A percentile compares a stretch with the other conserved stretches of the same genome.
These are phyloP conservation scores for Syrmaticus mikado DNA, from an alignment of 2,113 vertebrate species.

Conservation along the genomic window DNA sequence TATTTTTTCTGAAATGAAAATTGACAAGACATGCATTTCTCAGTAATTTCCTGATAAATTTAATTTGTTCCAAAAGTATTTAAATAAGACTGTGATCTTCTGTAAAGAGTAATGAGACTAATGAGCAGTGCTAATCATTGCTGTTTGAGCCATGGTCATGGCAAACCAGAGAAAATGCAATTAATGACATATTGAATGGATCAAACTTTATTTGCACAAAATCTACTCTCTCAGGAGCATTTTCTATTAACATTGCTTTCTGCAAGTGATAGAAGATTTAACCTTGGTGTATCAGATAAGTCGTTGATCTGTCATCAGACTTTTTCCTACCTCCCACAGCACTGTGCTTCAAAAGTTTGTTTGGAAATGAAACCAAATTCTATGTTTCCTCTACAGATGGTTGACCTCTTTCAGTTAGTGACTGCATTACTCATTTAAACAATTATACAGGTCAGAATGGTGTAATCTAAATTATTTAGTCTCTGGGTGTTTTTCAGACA, in stretches of 20 bases:
- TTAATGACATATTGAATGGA: constrained; percentile 63
- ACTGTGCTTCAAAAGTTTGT: constrained; percentile 83
- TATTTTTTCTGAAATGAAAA: constrained; percentile 8
- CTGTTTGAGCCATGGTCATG: constrained; percentile 13
- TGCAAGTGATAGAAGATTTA: constrained; percentile 77
- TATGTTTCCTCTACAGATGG: constrained; percentile 87
- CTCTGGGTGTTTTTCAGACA: constrained; percentile 86
- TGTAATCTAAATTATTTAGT: constrained; percentile 89
- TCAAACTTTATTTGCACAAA: constrained; percentile 65
- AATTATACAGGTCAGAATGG: constrained; percentile 85
- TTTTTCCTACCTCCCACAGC: constrained; percentile 81
- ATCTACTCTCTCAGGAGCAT: constrained; percentile 57
- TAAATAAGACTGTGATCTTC: constrained; percentile 17
- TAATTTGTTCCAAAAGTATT: constrained; percentile 38
- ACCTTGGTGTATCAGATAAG: constrained; percentile 74
- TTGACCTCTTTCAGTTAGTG: constrained; percentile 86
- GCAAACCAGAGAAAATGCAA: constrained; percentile 47
- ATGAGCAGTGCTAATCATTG: constrained; percentile 3
- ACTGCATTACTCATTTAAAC: constrained; percentile 86
- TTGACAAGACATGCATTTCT: neutral
- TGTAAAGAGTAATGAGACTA: neutral
- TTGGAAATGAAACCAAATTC: constrained; percentile 87
- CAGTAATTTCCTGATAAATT: neutral
- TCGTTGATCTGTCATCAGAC: constrained; percentile 80
- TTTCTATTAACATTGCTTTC: constrained; percentile 72